These are phyloP conservation scores for Spheniscus mendiculus DNA, from an alignment of 2,113 vertebrate species.

Conservation along the genomic window DNA sequence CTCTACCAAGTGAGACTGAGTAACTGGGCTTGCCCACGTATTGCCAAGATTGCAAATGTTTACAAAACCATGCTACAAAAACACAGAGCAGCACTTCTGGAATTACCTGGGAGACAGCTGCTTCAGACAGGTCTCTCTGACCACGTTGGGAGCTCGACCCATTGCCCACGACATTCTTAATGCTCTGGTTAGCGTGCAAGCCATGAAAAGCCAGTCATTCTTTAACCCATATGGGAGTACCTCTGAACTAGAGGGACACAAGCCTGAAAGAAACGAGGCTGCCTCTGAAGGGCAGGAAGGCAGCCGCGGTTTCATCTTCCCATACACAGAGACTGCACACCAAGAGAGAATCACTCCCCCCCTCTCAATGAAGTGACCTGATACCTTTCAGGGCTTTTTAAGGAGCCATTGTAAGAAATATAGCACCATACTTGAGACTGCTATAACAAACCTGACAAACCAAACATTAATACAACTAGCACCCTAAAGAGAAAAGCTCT, in stretches of 20 bases:
- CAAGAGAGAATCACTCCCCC: not conserved
- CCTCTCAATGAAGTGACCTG: not conserved
- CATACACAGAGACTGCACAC: rapidly evolving
- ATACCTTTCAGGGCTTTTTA: not conserved
- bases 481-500: not conserved
- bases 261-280: not conserved
- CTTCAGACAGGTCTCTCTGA: not conserved
- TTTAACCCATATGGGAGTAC: not conserved
- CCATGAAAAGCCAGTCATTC: not conserved
- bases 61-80: not conserved
- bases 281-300: not conserved
- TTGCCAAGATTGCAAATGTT: not conserved
- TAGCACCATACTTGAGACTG: not conserved
- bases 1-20: not conserved
- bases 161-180: not conserved
- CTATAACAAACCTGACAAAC: not conserved
- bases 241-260: not conserved
- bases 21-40: rapidly evolving
- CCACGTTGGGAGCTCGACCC: not conserved
- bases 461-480: not conserved
- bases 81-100: not conserved
- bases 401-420: not conserved
- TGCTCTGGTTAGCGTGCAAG: not conserved
- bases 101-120: not conserved
- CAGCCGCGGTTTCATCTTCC: not conserved